Percentiles rank a stretch among this genome's conserved stretches.
These are phyloP conservation scores for Aethina tumida DNA, from an alignment of 1,140 invertebrate genomes.

Conservation along the genomic window DNA sequence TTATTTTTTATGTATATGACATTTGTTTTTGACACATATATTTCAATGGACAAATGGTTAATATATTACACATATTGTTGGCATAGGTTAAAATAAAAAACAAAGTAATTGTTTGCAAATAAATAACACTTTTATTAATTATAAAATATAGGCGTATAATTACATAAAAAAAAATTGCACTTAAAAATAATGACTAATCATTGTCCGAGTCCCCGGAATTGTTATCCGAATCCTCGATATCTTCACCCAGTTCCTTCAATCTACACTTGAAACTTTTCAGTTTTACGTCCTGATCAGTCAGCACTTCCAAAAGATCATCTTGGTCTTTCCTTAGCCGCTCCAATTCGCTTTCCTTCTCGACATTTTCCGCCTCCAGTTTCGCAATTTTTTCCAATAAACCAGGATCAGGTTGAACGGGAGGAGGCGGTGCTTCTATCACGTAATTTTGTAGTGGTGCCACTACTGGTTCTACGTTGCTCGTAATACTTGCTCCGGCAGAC, in stretches of 20 bases:
- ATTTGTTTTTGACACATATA: too few relatives aligned
- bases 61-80: too few relatives aligned
- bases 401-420: slow-evolving; percentile 3
- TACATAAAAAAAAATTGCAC: too few relatives aligned
- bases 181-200: too few relatives aligned
- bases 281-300: slow-evolving; percentile 76
- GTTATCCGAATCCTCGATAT: slow-evolving; percentile 40
- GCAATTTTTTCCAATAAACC: slow-evolving; percentile 23
- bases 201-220: slow-evolving; percentile 22
- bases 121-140: too few relatives aligned
- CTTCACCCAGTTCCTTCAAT: slow-evolving; percentile 58
- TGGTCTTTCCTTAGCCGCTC: slow-evolving; percentile 75
- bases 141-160: too few relatives aligned
- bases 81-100: too few relatives aligned
- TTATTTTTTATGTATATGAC: too few relatives aligned
- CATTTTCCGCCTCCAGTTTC: slow-evolving; percentile 23
- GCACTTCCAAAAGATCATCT: slow-evolving; percentile 76
- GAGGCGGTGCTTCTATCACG: too few relatives aligned
- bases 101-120: too few relatives aligned
- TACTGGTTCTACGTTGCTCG: slow-evolving; percentile 22
- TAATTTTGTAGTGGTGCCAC: not conserved
- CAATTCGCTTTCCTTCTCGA: slow-evolving; percentile 45
- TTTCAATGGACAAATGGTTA: too few relatives aligned
- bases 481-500: slow-evolving; percentile 30
- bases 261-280: slow-evolving; percentile 59